Evolutionary conservation across 2,113 vertebrate species (phyloP).

Genomic region (Serinus canaria): DNA sequence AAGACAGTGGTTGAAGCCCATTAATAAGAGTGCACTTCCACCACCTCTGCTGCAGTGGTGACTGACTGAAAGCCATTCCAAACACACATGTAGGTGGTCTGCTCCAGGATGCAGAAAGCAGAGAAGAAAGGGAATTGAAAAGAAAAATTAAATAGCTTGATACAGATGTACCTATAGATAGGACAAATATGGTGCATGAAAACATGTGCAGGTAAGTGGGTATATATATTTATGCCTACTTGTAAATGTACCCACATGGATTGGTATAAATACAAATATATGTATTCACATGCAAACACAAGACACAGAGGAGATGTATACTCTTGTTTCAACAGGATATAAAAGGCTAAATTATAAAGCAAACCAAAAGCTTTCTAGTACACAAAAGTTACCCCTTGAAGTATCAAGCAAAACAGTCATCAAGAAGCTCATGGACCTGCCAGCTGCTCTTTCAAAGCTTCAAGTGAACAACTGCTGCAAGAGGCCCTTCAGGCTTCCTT

Average conservation of each 20-base stretch:
- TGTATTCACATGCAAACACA: background rate
- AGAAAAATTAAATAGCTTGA: background rate
- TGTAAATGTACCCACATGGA: background rate
- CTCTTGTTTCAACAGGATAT: background rate
- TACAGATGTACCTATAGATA: background rate
- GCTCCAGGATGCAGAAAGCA: background rate
- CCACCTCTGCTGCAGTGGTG: background rate
- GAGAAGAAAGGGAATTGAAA: background rate
- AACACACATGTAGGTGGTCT: background rate
- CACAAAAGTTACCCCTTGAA: conserved; percentile 62
- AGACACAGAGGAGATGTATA: background rate
- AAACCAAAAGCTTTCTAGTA: conserved; percentile 42
- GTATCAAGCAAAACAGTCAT: conserved; percentile 56
- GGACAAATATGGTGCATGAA: background rate
- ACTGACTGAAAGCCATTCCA: background rate
- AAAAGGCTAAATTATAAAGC: conserved; percentile 59
- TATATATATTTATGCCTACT: background rate
- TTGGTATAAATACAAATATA: background rate
- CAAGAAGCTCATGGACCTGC: conserved; percentile 23
- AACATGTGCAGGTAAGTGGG: background rate
- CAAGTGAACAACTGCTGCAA: background rate
- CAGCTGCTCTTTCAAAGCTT: conserved; percentile 44
- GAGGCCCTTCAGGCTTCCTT: background rate
- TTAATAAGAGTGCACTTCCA: background rate
- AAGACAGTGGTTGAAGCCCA: background rate